A percentile compares a stretch with the other conserved stretches of the same genome.
Conservation (phyloP, 2,888 invertebrate genomes). For the Xanthorhoe designata region DNA sequence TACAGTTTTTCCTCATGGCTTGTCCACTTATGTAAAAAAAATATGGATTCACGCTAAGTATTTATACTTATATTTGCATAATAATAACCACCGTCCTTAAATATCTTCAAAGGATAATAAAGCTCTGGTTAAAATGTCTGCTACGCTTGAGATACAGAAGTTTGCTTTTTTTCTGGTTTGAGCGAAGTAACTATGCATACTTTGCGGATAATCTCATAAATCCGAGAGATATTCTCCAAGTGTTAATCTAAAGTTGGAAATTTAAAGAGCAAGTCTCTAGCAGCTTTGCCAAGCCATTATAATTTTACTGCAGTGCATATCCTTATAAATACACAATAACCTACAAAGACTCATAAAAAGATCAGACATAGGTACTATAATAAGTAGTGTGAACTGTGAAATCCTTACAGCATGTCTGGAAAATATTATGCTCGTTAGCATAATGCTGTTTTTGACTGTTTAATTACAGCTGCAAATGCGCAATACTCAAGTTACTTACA, state of each 20-base stretch:
- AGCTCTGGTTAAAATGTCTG: neutral
- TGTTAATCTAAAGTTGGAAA: slow-evolving; percentile 19
- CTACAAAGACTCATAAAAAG: slow-evolving; percentile 31
- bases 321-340: neutral
- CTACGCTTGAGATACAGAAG: neutral
- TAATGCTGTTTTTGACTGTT: slow-evolving; percentile 57
- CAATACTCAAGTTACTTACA: slow-evolving; percentile 45
- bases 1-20: no score
- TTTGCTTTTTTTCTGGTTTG: neutral
- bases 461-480: slow-evolving; percentile 56
- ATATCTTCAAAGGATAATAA: neutral
- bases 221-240: slow-evolving; percentile 4
- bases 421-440: slow-evolving; percentile 56
- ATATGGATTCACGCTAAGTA: no score
- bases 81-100: neutral
- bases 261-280: slow-evolving; percentile 20
- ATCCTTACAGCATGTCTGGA: slow-evolving; percentile 40
- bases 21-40: no score
- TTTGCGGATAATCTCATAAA: slow-evolving; percentile 11
- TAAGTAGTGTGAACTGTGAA: slow-evolving; percentile 33
- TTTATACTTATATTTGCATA: no score
- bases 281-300: slow-evolving; percentile 19
- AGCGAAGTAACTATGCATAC: slow-evolving; percentile 2
- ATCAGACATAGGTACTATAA: no score
- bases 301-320: slow-evolving; percentile 22